These are phyloP conservation scores for Oenanthe oenanthe DNA, from an alignment of 2,113 vertebrate genomes.

Conservation along the genomic window DNA sequence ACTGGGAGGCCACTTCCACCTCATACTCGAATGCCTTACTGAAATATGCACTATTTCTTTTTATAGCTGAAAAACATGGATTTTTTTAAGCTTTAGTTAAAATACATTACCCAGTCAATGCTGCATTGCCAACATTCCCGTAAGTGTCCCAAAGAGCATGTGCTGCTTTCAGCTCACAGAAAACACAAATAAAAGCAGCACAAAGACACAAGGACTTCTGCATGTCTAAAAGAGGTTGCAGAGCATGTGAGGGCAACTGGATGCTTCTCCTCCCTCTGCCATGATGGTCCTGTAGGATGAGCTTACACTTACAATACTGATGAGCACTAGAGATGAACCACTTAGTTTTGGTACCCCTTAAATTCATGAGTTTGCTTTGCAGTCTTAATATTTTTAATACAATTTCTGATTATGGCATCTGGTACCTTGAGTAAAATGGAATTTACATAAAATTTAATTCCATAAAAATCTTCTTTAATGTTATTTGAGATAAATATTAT, in stretches of 20 bases:
- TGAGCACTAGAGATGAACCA: background rate
- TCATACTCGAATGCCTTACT: background rate
- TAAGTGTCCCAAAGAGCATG: background rate
- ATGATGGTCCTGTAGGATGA: background rate
- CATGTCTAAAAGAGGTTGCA: background rate
- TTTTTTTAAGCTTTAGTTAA: background rate
- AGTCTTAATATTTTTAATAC: background rate
- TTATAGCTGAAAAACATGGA: background rate
- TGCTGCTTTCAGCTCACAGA: background rate
- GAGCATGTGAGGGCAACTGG: background rate
- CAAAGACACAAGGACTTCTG: background rate
- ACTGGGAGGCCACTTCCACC: background rate
- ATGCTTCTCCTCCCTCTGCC: background rate
- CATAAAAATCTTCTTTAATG: background rate
- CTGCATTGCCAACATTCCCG: background rate
- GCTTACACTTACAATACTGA: rapidly evolving
- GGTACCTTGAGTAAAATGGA: background rate
- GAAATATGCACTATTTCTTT: background rate
- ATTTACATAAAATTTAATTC: background rate
- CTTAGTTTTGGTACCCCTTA: background rate
- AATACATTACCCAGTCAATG: background rate
- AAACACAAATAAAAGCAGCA: background rate
- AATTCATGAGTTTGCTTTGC: background rate
- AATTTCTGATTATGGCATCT: background rate
- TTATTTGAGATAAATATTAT: background rate